phyloP scores from a whole-genome alignment of 2,888 invertebrate genomes.

The Actias luna region DNA sequence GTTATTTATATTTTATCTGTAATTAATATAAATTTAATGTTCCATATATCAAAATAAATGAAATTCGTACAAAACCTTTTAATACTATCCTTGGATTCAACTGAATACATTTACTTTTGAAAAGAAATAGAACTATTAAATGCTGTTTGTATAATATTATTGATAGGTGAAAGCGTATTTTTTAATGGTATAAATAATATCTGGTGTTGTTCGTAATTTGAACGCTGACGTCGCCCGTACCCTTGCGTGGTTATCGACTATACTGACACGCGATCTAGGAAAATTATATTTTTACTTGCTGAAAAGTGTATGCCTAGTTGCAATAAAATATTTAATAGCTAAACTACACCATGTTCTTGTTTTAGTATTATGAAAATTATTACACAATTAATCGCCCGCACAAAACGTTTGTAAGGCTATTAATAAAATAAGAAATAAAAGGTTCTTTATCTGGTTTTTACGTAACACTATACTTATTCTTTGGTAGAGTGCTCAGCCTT shows the following conservation, averaged over 20 bases:
- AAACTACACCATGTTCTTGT: slow-evolving; percentile 43
- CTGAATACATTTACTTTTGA: too few species aligned
- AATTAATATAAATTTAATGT: too few species aligned
- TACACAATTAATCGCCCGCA: slow-evolving; percentile 21
- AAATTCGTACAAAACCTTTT: too few species aligned
- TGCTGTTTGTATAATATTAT: not conserved
- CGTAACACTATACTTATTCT: too few species aligned
- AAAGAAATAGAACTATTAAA: too few species aligned
- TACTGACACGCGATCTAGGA: slow-evolving; percentile 53
- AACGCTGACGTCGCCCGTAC: slow-evolving; percentile 14
- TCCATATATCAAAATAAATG: too few species aligned
- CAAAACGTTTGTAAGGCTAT: not conserved
- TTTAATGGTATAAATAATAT: not conserved
- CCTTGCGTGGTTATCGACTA: slow-evolving; percentile 47
- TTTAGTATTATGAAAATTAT: slow-evolving; percentile 39
- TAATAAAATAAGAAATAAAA: not conserved
- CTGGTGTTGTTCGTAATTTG: not conserved
- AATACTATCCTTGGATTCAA: too few species aligned
- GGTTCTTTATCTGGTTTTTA: not conserved
- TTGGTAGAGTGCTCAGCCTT: too few species aligned
- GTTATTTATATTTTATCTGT: too few species aligned
- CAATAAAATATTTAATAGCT: slow-evolving; percentile 48
- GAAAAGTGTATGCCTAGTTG: slow-evolving; percentile 38
- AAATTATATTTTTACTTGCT: slow-evolving; percentile 52
- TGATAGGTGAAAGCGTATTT: not conserved